Conservation (phyloP, 2,888 invertebrate genomes). For the Leptinotarsa tumamoca region DNA sequence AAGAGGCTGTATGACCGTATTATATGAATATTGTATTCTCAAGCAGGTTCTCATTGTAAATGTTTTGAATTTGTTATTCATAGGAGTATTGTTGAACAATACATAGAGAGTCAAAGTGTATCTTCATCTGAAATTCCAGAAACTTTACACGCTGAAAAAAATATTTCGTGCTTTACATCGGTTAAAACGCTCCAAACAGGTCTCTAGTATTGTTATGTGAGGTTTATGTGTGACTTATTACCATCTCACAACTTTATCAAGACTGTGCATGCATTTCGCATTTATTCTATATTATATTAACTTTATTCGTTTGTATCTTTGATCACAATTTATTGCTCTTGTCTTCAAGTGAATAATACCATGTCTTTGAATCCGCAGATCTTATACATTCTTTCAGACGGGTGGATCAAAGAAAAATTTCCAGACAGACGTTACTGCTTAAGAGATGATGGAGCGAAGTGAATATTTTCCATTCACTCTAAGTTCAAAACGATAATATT, state of each 20-base stretch:
- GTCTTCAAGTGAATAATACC: slow-evolving; percentile 21
- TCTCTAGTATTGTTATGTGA: slow-evolving; percentile 51
- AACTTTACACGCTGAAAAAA: slow-evolving; percentile 53
- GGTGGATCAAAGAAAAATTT: background rate
- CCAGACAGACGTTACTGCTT: background rate
- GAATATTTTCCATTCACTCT: no score
- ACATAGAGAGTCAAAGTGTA: slow-evolving; percentile 60
- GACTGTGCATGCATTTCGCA: slow-evolving; percentile 40
- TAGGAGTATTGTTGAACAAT: slow-evolving; percentile 59
- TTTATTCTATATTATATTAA: slow-evolving; percentile 46
- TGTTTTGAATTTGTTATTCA: slow-evolving; percentile 57
- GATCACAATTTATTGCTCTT: slow-evolving; percentile 20
- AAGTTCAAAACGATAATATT: no score
- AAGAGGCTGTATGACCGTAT: slow-evolving; percentile 14
- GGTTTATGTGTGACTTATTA: slow-evolving; percentile 51
- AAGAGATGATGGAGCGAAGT: background rate
- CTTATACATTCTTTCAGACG: background rate
- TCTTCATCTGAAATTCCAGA: slow-evolving; percentile 62
- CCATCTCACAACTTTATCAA: slow-evolving; percentile 53
- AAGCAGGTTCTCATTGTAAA: slow-evolving; percentile 32
- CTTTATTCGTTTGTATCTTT: slow-evolving; percentile 38
- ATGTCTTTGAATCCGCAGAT: background rate
- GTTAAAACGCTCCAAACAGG: slow-evolving; percentile 52
- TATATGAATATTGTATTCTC: slow-evolving; percentile 26
- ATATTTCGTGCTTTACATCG: slow-evolving; percentile 58